Conservation (phyloP, 2,888 invertebrate genomes). For the Leptinotarsa tumamoca region DNA sequence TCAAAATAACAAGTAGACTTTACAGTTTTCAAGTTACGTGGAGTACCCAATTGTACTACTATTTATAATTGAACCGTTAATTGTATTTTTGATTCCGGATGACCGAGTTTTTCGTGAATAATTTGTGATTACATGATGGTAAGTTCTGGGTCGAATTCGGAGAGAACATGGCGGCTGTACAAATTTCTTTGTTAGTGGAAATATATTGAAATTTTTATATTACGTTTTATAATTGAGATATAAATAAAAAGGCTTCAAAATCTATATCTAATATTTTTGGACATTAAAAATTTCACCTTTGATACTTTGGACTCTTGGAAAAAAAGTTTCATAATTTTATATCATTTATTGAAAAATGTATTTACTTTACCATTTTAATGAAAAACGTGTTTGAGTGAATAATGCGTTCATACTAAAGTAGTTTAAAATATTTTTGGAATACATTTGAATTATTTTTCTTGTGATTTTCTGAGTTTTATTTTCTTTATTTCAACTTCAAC, state of each 20-base stretch:
- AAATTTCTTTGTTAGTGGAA: slow-evolving; percentile 53
- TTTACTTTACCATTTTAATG: background rate
- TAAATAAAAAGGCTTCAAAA: slow-evolving; percentile 4
- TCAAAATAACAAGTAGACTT: slow-evolving; percentile 68
- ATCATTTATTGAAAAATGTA: background rate
- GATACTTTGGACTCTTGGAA: background rate
- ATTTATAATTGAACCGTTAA: slow-evolving; percentile 64
- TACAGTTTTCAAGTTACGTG: slow-evolving; percentile 69
- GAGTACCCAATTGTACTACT: slow-evolving; percentile 69
- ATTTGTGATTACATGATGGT: slow-evolving; percentile 78
- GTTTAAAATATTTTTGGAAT: background rate
- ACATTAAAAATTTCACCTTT: background rate
- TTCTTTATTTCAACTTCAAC: slow-evolving; percentile 23
- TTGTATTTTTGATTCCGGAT: slow-evolving; percentile 70
- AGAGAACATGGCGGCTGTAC: slow-evolving; percentile 67
- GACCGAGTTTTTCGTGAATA: slow-evolving; percentile 70
- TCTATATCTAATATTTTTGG: slow-evolving; percentile 8
- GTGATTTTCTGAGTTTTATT: background rate
- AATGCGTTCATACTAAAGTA: too few relatives aligned
- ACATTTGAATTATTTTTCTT: background rate
- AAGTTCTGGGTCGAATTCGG: slow-evolving; percentile 66
- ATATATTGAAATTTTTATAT: slow-evolving; percentile 32
- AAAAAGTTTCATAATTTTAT: background rate
- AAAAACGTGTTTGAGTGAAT: too few relatives aligned
- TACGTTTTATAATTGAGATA: slow-evolving; percentile 23